Conservation (phyloP, 2,797 vertebrate genomes). For the Gambelia wislizenii region DNA sequence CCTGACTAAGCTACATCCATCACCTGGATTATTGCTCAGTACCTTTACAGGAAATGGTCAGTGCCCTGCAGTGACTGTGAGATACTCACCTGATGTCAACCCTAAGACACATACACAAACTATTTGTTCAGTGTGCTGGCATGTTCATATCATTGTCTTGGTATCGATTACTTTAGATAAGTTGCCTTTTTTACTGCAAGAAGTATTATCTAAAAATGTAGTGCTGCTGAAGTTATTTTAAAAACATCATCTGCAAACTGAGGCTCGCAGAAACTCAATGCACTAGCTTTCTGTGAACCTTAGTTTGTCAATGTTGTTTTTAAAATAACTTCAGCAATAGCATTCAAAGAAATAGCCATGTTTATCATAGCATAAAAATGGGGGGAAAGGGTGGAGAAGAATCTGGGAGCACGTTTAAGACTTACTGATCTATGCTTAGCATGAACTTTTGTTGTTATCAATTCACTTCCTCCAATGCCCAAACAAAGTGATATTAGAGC, state of each 20-base stretch:
- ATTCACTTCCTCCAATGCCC: no score
- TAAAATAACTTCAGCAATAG: no score
- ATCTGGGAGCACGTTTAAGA: no score
- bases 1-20: background rate
- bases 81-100: background rate
- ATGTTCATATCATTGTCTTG: background rate
- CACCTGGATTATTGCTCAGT: background rate
- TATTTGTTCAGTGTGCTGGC: background rate
- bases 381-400: no score
- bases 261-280: background rate
- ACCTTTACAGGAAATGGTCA: background rate
- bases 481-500: no score
- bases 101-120: background rate
- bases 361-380: no score
- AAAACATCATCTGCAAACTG: background rate
- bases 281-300: background rate
- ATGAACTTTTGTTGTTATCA: no score
- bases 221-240: background rate
- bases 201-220: background rate
- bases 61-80: background rate
- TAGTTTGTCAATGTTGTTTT: no score
- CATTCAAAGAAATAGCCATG: no score
- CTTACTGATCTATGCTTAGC: no score
- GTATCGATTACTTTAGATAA: background rate
- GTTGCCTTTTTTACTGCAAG: constrained; percentile 5